Conservation (phyloP, 2,113 vertebrate species). For the Epinephelus moara region DNA sequence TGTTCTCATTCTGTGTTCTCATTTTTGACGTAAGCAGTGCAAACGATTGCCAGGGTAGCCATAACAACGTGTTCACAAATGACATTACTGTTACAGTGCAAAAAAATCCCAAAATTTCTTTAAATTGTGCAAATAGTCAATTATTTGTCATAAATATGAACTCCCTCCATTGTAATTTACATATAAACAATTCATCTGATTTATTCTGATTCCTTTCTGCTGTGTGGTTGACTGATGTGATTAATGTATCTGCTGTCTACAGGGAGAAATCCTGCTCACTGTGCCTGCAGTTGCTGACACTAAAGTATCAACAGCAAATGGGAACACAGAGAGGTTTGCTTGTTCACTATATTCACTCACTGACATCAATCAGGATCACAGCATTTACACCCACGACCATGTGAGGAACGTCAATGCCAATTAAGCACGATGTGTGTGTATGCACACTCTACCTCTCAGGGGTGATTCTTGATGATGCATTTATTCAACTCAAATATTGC, state of each 20-base stretch:
- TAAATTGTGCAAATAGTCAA: not conserved
- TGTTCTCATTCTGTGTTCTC: not conserved
- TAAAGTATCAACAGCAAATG: not conserved
- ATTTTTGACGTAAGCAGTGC: not conserved
- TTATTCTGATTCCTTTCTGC: not conserved
- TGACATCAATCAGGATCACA: constrained; percentile 8
- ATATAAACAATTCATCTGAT: not conserved
- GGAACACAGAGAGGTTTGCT: not conserved
- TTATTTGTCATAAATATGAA: not conserved
- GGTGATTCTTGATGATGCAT: not conserved
- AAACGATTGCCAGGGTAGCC: not conserved
- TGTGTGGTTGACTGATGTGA: not conserved
- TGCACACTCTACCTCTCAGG: not conserved
- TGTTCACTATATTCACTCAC: constrained; percentile 12
- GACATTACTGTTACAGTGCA: not conserved
- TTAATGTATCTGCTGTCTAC: not conserved
- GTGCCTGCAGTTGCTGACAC: not conserved
- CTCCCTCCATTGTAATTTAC: too few species aligned
- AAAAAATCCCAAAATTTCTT: not conserved
- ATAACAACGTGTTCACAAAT: not conserved
- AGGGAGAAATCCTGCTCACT: not conserved
- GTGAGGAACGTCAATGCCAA: not conserved
- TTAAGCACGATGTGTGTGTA: not conserved
- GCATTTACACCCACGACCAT: not conserved
- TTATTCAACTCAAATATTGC: not conserved